Evolutionary conservation across 2,888 invertebrate genomes (phyloP), one percentile per base, ranked within the genome.

Genomic region (Lochmaea crataegi): DNA sequence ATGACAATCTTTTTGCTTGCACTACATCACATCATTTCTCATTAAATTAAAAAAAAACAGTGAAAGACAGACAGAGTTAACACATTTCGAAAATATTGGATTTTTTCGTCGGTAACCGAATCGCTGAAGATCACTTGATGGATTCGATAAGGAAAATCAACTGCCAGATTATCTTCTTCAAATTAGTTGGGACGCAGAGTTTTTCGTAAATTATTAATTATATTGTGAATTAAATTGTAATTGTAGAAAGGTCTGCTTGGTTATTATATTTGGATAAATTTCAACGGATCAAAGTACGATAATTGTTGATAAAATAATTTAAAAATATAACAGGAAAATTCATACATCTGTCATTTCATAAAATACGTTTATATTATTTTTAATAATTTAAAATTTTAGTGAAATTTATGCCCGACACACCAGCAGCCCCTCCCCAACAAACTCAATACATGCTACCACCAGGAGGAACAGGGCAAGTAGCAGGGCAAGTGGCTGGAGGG

Each of bases 11-110:
- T 75, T n/a, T 74, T 78, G 76, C 71, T 74, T 77, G 75, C 73
- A 72, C 72, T 65, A 76, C 76, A 75, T 76, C 71, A 77, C 76
- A 73, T 76, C 65, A 76, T 75, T 75, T 71, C 70, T 74, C 74
- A 69, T 74, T 70, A 74, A 76, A 74, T 79, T 77, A 78, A 76
- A 58, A 51, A 51, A 45, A 45, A 45, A 77, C 77, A 77, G 71
- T 78, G 82, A 81, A 83, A 82, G 83, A 82, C 83, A 83, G 82
- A 83, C 82, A 83, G 83, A 81, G 76, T 74, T 71, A 71, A 81
- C 80, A 81, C 81, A 72, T 53, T 18, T 3, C 9, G 60, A 64
- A 72, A 67, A 74, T 67, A 63, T 58, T 41, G 64, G 71, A 71
- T 56, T 72, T 45, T 70, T n/a, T 22, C 32, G 11, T 10, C 16